Conservation (phyloP, 2,797 vertebrate species). For the Myripristis murdjan region DNA sequence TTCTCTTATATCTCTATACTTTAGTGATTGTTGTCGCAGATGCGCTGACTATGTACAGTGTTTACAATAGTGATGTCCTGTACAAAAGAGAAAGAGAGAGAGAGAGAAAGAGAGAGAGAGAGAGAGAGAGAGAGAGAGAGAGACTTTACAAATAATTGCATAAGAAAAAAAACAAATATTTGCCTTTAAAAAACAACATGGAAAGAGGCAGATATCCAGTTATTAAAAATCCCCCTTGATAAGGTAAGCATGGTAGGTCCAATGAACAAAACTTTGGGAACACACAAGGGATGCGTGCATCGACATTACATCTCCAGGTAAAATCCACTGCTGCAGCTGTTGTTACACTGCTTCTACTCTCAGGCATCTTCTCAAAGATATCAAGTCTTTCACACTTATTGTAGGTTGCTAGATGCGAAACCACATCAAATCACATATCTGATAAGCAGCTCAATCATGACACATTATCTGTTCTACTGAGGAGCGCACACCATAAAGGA, state of each 20-base stretch:
- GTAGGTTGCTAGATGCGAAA: conserved; percentile 9
- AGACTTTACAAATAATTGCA: conserved; percentile 85
- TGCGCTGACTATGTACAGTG: conserved; percentile 86
- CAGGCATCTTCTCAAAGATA: conserved; percentile 33
- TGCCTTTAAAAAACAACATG: conserved; percentile 68
- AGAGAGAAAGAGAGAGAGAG: conserved; percentile 80
- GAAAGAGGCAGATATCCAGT: conserved; percentile 73
- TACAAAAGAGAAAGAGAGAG: conserved; percentile 87
- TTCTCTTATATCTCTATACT: conserved; percentile 71
- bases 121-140: conserved; percentile 80
- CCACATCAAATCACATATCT: conserved; percentile 31
- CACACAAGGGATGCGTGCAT: conserved; percentile 62
- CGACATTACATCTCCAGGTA: conserved; percentile 45
- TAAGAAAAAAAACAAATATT: conserved; percentile 79
- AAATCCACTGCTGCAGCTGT: conserved; percentile 29
- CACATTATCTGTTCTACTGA: conserved; percentile 47
- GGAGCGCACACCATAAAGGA: conserved; percentile 23
- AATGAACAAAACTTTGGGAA: conserved; percentile 76
- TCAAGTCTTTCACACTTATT: conserved; percentile 33
- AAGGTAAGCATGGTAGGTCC: conserved; percentile 79
- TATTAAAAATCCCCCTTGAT: conserved; percentile 73
- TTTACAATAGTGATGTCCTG: conserved; percentile 85
- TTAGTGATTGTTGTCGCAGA: conserved; percentile 89
- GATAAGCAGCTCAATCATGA: conserved; percentile 36
- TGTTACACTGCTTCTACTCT: conserved; percentile 34